Percentiles rank a stretch among this genome's conserved stretches.
Conservation (phyloP, 2,888 invertebrate genomes). For the Ormyrus pomaceus region DNA sequence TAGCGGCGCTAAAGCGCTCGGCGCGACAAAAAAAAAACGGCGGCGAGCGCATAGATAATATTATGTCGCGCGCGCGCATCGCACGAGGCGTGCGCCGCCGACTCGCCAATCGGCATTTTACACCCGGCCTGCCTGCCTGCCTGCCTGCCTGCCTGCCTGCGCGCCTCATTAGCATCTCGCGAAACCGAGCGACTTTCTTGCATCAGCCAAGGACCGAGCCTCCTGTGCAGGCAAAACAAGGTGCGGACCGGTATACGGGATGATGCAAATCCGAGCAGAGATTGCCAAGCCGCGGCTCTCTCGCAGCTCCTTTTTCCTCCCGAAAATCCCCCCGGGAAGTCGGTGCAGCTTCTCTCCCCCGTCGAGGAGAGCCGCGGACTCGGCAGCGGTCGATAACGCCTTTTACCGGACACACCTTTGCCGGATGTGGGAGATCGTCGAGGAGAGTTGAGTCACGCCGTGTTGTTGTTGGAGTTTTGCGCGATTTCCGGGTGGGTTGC, state of each 20-base stretch:
- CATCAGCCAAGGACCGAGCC: slow-evolving; percentile 72
- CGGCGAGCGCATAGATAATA: background rate
- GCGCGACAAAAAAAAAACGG: too few relatives aligned
- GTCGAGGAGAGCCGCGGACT: too few relatives aligned
- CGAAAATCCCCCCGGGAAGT: too few relatives aligned
- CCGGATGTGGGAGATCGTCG: too few relatives aligned
- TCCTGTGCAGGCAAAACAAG: slow-evolving; percentile 66
- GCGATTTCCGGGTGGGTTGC: too few relatives aligned
- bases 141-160: background rate
- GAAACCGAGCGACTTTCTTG: slow-evolving; percentile 71
- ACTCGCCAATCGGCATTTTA: too few relatives aligned
- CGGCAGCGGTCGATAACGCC: too few relatives aligned
- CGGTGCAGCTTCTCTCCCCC: too few relatives aligned
- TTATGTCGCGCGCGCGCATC: background rate
- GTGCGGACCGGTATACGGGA: slow-evolving; percentile 70
- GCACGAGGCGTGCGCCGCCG: background rate
- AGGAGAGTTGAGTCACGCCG: too few relatives aligned
- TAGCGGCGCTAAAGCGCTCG: too few relatives aligned
- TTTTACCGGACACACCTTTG: too few relatives aligned
- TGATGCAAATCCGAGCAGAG: slow-evolving; percentile 71
- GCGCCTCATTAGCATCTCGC: slow-evolving; percentile 62
- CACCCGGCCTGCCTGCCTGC: background rate
- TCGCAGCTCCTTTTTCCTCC: slow-evolving; percentile 31
- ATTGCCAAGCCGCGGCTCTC: slow-evolving; percentile 60
- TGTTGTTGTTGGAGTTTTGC: too few relatives aligned